Evolutionary conservation across 1,140 invertebrate species (phyloP).

Genomic region (Maconellicoccus hirsutus): DNA sequence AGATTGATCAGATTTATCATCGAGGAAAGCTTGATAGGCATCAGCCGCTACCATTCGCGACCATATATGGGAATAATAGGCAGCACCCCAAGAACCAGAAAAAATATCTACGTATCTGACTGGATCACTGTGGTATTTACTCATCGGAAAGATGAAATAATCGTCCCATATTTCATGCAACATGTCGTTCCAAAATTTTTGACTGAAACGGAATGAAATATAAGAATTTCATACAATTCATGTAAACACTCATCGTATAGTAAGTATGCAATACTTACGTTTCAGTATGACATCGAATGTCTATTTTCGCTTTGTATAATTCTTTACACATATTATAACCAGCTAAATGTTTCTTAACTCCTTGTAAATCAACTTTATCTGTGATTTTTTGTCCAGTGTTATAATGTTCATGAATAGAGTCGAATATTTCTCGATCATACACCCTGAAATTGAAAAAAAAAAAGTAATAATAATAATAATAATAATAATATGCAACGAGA

Average conservation of each 20-base stretch:
- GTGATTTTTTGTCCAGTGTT: conserved; percentile 53
- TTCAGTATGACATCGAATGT: conserved; percentile 63
- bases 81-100: conserved; percentile 55
- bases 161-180: conserved; percentile 61
- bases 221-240: not conserved
- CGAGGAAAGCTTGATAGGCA: conserved; percentile 69
- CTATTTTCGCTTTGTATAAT: conserved; percentile 70
- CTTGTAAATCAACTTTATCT: conserved; percentile 48
- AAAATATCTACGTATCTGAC: conserved; percentile 66
- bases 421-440: conserved; percentile 54
- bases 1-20: conserved; percentile 38
- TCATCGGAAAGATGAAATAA: conserved; percentile 56
- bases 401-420: conserved; percentile 58
- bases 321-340: conserved; percentile 67
- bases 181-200: conserved; percentile 66
- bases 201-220: conserved; percentile 34
- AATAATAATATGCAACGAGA: not conserved
- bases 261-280: conserved; percentile 37
- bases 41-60: conserved; percentile 82
- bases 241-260: conserved; percentile 1
- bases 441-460: conserved; percentile 37
- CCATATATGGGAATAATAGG: conserved; percentile 62
- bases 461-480: not conserved
- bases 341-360: conserved; percentile 56
- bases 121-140: conserved; percentile 64